Evolutionary conservation across 2,888 invertebrate species (phyloP), one percentile per base, ranked within the genome.

Genomic region (Melieria omissa): DNA sequence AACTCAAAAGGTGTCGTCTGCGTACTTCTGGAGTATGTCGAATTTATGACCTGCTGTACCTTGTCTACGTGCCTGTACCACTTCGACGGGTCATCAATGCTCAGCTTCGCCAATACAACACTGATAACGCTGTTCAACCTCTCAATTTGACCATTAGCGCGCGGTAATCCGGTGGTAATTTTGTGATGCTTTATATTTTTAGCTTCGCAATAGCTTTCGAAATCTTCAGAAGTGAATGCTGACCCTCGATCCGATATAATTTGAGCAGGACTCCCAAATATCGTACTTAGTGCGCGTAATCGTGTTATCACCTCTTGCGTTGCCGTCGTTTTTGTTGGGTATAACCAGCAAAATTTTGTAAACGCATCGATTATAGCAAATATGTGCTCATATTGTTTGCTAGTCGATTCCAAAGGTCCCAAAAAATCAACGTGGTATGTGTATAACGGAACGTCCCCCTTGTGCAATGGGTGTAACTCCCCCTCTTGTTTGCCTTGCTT

Each of bases 261-360:
- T 8, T 16, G 16, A 14, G 46, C 46, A 7, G 63, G 63, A 46
- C 16, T 83, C 7, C 84, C 86, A 78, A 86, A 87, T 6, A 64
- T 77, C 16, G 75, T 73, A 65, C 82, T 81, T 16, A 82, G 82
- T 57, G 16, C 57, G 3, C 45, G n/a, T 7, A 62, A 16, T 45
- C 47, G 46, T 62, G 14, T 16, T 45, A 46, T 62, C 10, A 62
- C 62, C n/a, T 62, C 62, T 10, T 47, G 16, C 29, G 62, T 29
- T 16, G 62, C 10, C 47, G 62, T 71, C n/a, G 61, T 45, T 16
- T 41, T 41, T 0, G 76, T 78, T 1, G 84, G 83, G 66, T 79
- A 85, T 0, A 85, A 10, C 83, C 86, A 85, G 1, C 77, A 77
- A 76, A 84, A 85, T 64, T 85, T 86, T 0, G 82, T 84, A 57